Evolutionary conservation across 2,797 vertebrate genomes (phyloP).

Genomic region (Eutrigla gurnardus): DNA sequence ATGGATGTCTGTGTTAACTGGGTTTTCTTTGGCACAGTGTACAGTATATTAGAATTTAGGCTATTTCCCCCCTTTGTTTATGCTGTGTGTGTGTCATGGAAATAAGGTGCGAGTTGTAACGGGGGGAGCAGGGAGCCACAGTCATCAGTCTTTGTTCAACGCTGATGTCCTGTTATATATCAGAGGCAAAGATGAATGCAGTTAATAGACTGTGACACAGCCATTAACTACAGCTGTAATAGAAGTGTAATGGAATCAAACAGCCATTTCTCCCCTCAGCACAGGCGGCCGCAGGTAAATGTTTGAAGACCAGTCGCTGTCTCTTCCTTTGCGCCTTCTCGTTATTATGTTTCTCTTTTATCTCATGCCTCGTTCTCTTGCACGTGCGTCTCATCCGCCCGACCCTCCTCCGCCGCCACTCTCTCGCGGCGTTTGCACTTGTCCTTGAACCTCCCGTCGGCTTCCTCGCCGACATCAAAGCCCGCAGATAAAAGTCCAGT

Average conservation of each 20-base stretch:
- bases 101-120: conserved; percentile 72
- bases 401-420: not conserved
- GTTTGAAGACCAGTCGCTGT: conserved; percentile 74
- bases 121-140: conserved; percentile 68
- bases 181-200: conserved; percentile 86
- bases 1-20: conserved; percentile 45
- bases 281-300: conserved; percentile 78
- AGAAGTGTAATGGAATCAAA: conserved; percentile 88
- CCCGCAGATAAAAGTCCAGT: conserved; percentile 74
- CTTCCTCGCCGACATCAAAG: conserved; percentile 70
- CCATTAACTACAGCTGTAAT: conserved; percentile 89
- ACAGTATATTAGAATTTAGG: conserved; percentile 17
- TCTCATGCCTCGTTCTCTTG: conserved; percentile 20
- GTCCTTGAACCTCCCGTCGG: conserved; percentile 75
- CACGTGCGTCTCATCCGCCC: not conserved
- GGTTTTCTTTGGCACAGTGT: conserved; percentile 19
- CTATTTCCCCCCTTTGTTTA: conserved; percentile 14
- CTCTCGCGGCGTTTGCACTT: conserved; percentile 15
- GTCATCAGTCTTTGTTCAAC: conserved; percentile 85
- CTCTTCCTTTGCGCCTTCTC: conserved; percentile 40
- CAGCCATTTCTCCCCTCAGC: conserved; percentile 79
- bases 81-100: conserved; percentile 45
- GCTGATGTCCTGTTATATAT: conserved; percentile 84
- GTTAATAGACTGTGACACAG: conserved; percentile 88
- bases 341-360: conserved; percentile 37